These are phyloP conservation scores for Prinia subflava DNA, from an alignment of 2,113 vertebrate species.

Conservation along the genomic window DNA sequence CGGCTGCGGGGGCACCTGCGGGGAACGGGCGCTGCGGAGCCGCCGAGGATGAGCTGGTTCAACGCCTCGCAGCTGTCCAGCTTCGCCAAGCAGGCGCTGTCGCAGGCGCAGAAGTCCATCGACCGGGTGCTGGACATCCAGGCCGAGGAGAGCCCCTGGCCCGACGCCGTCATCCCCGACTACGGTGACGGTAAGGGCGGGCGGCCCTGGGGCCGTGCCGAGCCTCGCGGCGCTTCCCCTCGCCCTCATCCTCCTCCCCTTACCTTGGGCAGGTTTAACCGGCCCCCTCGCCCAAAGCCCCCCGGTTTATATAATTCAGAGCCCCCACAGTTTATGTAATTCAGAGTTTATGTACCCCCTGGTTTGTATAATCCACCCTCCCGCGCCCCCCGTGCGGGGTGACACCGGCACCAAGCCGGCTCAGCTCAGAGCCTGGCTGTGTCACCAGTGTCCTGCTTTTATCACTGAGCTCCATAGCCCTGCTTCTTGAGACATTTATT, in stretches of 20 bases:
- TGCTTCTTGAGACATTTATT: neutral
- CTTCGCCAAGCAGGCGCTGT: conserved; percentile 97
- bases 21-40: neutral
- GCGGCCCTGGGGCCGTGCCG: neutral
- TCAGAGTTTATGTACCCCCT: neutral
- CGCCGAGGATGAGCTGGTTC: conserved; percentile 91
- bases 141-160: conserved; percentile 86
- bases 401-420: neutral
- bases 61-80: conserved; percentile 96
- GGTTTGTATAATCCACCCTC: neutral
- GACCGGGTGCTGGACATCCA: conserved; percentile 96
- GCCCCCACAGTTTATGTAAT: neutral
- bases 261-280: neutral
- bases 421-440: neutral
- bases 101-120: conserved; percentile 96
- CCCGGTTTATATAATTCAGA: neutral
- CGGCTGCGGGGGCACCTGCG: neutral
- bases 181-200: conserved; percentile 77
- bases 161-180: conserved; percentile 74
- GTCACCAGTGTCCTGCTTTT: neutral
- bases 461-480: fast-evolving
- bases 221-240: neutral
- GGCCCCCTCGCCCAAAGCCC: neutral
- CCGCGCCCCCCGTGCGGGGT: no score
- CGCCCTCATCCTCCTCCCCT: neutral